Base-by-base conservation (phyloP, 1,140 invertebrate genomes). In the Drosophila orosa region DNA sequence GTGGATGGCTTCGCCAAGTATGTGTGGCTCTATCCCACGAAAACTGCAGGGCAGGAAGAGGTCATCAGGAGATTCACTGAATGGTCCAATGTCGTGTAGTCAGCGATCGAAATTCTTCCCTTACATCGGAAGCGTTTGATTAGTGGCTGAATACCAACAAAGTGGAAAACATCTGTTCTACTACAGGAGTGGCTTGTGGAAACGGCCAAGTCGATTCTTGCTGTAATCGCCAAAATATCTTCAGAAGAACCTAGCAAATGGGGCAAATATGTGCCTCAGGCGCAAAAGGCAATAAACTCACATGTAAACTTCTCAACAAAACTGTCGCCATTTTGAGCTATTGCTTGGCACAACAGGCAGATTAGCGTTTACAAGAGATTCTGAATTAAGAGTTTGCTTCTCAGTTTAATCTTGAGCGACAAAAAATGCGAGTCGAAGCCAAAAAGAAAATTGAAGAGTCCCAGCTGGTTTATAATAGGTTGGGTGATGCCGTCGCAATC, bases 221-320 rank as follows among this genome's bases (percentile, higher is more conserved):
- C 35, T 15, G 35, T 37, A 5, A n/a, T 37, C 27, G 5, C 35
- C 15, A n/a, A 37, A n/a, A 6, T 37, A n/a, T 37, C 15, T 0
- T 5, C 15, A 27, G 27, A 27, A 37, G 35, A 37, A n/a, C 47
- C n/a, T 29, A 50, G n/a, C 12, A 45, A 25, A 19, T 22, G 22
- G 4, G 24, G 13, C 24, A 24, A 31, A 27, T 27, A 27, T 27
- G 37, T 40, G n/a, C 47, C 31, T 31, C 31, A 50, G 25, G 25
- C 47, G n/a, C 47, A 50, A 50, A 50, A 50, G 25, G 25, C 47
- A 3, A 50, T 50, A 31, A 50, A 44, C 17, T 44, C 19, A 3
- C 42, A 44, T 3, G 19, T 44, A 22, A 44, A 44, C n/a, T 29
- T n/a, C 4, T 50, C 27, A 31, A 50, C 25, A 31, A 50, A 40